Conservation (phyloP, 1,140 invertebrate species). For the Bacillus rossius region DNA sequence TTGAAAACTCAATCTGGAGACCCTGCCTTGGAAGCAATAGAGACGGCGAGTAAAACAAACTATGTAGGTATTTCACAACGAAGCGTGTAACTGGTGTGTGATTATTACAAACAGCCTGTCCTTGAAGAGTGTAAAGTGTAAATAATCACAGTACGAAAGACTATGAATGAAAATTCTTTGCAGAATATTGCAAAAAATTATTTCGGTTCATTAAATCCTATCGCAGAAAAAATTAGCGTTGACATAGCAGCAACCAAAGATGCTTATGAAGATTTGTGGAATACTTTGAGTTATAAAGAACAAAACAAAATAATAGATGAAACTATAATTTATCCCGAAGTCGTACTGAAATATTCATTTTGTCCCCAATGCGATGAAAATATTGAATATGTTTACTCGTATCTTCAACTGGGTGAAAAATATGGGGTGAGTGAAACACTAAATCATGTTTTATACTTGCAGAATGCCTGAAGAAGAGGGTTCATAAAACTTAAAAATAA, state of each 20-base stretch:
- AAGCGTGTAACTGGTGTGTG: too few relatives aligned
- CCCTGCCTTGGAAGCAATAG: too few relatives aligned
- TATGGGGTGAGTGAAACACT: neutral
- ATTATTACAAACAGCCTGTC: too few relatives aligned
- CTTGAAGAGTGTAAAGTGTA: too few relatives aligned
- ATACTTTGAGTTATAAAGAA: conserved; percentile 56
- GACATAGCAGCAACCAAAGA: conserved; percentile 61
- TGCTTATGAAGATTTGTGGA: conserved; percentile 64
- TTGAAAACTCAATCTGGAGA: too few relatives aligned
- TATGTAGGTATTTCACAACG: too few relatives aligned
- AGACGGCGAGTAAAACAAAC: too few relatives aligned
- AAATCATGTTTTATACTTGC: too few relatives aligned
- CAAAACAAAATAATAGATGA: conserved; percentile 68
- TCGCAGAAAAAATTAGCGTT: conserved; percentile 59
- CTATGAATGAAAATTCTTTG: too few relatives aligned
- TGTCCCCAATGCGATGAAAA: conserved; percentile 33
- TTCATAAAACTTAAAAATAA: too few relatives aligned
- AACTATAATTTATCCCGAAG: conserved; percentile 68
- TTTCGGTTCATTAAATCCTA: conserved; percentile 60
- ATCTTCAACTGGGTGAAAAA: too few relatives aligned
- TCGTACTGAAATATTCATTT: conserved; percentile 58
- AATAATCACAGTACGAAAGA: neutral
- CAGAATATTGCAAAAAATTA: conserved; percentile 53
- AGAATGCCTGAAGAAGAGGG: too few relatives aligned
- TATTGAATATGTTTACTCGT: conserved; percentile 6